phyloP scores from a whole-genome alignment of 2,797 vertebrate species.

The Acomys russatus region DNA sequence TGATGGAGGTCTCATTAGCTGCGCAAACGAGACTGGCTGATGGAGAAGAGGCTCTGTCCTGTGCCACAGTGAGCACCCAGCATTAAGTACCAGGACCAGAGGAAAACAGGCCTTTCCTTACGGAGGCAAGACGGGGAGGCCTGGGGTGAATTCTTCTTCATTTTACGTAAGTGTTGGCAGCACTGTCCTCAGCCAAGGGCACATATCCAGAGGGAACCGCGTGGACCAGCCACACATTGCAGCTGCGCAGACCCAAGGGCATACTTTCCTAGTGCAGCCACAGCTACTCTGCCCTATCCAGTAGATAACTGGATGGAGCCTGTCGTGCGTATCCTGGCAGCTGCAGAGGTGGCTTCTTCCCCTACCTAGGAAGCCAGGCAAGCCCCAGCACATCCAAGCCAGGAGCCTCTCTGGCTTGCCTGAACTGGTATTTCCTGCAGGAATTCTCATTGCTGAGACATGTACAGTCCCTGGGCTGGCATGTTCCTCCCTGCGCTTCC shows the following conservation, averaged over 20 bases:
- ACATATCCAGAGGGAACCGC: neutral
- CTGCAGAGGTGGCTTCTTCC: neutral
- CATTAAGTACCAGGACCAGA: neutral
- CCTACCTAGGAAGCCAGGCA: neutral
- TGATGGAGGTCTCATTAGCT: neutral
- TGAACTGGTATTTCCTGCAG: neutral
- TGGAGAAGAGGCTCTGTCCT: neutral
- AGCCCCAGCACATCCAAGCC: neutral
- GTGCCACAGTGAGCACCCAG: neutral
- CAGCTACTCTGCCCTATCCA: neutral
- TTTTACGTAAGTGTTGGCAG: constrained; percentile 7
- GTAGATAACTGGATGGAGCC: neutral
- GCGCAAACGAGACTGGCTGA: neutral
- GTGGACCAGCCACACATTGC: neutral
- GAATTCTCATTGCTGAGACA: neutral
- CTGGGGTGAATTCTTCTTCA: neutral
- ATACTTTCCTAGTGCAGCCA: constrained; percentile 8
- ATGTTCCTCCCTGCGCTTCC: neutral
- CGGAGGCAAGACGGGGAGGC: neutral
- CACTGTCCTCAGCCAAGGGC: neutral
- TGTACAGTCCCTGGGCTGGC: neutral
- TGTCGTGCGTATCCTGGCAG: neutral
- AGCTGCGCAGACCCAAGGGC: neutral
- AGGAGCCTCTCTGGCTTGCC: neutral
- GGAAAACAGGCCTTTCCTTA: neutral